Percentiles rank a stretch among this genome's conserved stretches.
phyloP scores from a whole-genome alignment of 2,797 vertebrate species.

The Tapirus indicus region DNA sequence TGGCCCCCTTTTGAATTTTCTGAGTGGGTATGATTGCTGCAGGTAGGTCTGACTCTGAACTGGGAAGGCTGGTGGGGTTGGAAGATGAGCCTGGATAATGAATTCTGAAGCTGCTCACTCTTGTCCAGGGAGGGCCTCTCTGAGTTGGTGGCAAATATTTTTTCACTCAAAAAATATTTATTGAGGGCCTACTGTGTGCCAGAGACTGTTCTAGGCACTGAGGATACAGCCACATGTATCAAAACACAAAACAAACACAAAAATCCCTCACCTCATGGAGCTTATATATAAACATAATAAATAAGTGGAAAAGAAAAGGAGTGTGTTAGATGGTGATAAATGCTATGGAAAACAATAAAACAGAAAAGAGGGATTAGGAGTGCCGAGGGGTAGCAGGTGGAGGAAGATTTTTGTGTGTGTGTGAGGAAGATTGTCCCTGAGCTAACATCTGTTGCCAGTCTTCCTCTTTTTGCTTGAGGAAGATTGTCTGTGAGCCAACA shows the following conservation, averaged over 20 bases:
- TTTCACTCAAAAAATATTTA: neutral
- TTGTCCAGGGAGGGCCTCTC: neutral
- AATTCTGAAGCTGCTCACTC: neutral
- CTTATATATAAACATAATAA: neutral
- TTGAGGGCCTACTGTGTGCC: neutral
- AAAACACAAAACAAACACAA: neutral
- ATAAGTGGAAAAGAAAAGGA: slow-evolving; percentile 18
- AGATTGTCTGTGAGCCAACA: no score
- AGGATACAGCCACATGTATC: neutral
- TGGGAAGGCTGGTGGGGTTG: neutral
- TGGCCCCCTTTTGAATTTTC: neutral
- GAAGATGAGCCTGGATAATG: neutral
- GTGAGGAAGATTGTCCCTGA: no score
- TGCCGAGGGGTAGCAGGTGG: neutral
- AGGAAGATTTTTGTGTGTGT: neutral
- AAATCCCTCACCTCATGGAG: neutral
- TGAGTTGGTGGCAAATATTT: neutral
- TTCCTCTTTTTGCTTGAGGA: no score
- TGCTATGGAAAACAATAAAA: neutral
- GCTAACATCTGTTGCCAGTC: no score
- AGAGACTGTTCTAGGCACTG: neutral
- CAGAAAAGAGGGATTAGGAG: neutral
- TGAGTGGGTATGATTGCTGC: neutral
- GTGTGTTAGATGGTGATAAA: neutral
- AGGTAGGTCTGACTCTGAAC: neutral